Evolutionary conservation across 2,888 invertebrate genomes (phyloP), one percentile per base, ranked within the genome.

Genomic region (Ctena decussata): DNA sequence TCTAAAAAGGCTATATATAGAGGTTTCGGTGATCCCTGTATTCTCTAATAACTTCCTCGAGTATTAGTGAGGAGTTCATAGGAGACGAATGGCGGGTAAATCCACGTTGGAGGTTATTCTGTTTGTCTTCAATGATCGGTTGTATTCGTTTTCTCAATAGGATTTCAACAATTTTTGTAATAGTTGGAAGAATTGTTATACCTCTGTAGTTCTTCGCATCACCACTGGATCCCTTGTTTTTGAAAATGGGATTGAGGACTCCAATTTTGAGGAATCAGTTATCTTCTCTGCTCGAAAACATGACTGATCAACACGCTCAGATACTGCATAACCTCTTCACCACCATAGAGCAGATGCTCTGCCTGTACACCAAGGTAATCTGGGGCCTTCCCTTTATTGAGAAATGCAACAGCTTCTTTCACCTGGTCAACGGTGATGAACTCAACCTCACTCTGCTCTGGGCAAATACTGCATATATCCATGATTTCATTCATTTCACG

Each of bases 61-160:
- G 21, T 0, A 79, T 57, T 24, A 49, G 71, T 0, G 76, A 69
- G 1, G 71, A 70, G 32, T 81, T 75, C 30, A 76, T 18, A 0
- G 81, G 81, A 11, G 81, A 81, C 0, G 81, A 76, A 21, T 37
- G 27, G 49, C 18, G n/a, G 0, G 81, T 79, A 60, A 79, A 79
- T 1, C 65, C 79, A 21, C 79, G 21, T 44, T 79, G 53, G 3
- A 18, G 18, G 18, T 3, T 11, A 21, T 44, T 79, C 53, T 79
- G 79, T 0, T 0, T 37, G 6, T 41, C 24, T 46, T 24, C 15
- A 21, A 77, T 70, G n/a, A 12, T 11, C 21, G 65, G 35, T 46
- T 60, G 46, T 18, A 73, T 77, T 8, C 76, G 27, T 12, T 77
- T 53, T 72, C 65, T 77, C 2, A 82, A 2, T 12, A 82, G 8